Conservation (phyloP, 1,140 invertebrate species). For the Phortica variegata region DNA sequence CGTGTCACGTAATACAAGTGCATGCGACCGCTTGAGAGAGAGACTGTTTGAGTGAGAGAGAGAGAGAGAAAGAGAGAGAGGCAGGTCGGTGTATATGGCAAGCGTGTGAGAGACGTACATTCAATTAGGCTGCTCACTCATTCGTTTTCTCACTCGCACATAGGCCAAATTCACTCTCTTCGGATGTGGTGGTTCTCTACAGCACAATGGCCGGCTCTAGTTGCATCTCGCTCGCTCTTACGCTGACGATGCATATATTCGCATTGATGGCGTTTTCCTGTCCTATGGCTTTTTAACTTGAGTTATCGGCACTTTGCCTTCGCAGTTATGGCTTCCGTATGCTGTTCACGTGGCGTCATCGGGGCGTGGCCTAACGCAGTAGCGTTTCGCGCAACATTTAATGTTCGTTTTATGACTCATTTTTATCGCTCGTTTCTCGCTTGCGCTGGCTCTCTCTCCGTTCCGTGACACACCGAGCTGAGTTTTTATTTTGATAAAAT, state of each 20-base stretch:
- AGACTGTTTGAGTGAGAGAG: constrained; percentile 1
- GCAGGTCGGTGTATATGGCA: too few relatives aligned
- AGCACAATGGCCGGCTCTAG: not conserved
- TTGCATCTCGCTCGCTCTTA: constrained; percentile 16
- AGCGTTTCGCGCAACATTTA: constrained; percentile 43
- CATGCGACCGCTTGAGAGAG: constrained; percentile 3
- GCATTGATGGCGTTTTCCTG: constrained; percentile 16
- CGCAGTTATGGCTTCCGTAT: constrained; percentile 56
- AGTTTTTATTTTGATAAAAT: constrained; percentile 28
- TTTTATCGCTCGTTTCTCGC: constrained; percentile 36
- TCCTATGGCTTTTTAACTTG: constrained; percentile 45
- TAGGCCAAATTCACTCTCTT: too few relatives aligned
- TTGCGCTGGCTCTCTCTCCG: constrained; percentile 9
- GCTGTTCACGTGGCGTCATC: constrained; percentile 21
- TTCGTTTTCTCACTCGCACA: constrained; percentile 13
- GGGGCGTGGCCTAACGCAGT: constrained; percentile 42
- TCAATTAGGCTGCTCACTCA: too few relatives aligned
- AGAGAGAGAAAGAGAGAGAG: constrained; percentile 9
- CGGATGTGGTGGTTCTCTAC: too few relatives aligned
- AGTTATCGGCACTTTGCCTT: constrained; percentile 48
- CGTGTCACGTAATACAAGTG: constrained; percentile 28
- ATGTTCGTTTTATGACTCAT: constrained; percentile 51
- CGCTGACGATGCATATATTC: constrained; percentile 12
- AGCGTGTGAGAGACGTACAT: too few relatives aligned
- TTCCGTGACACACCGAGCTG: too few relatives aligned